Evolutionary conservation across 1,140 invertebrate genomes (phyloP), one percentile per base, ranked within the genome.

Genomic region (Amphibalanus amphitrite): DNA sequence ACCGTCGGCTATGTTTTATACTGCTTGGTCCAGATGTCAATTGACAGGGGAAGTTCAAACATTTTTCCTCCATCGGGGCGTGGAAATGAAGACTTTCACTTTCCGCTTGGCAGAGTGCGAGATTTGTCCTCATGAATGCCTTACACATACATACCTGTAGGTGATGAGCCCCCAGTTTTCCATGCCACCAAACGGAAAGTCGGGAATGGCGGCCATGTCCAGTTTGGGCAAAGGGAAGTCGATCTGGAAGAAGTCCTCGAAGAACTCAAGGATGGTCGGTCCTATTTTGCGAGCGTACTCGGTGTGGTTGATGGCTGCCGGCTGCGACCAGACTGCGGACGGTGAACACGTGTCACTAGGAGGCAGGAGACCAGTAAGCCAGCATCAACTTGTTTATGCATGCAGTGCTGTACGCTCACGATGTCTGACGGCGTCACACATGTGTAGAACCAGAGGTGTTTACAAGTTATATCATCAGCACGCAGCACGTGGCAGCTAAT

Each of bases 141-240:
- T 17, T 38, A 38, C 6, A 6, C 17, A 38, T 28, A 47, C 29
- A 33, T 26, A 91, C 89, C 86, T 89, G 78, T 90, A 89, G 20
- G 89, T 81, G 73, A 90, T 84, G 8, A 91, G 79, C 4, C 90
- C 90, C 89, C 88, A 91, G 72, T 77, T 77, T 71, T 77, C 77
- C 76, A 91, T n/a, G n/a, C n/a, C n/a, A n/a, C n/a, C n/a, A n/a
- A n/a, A n/a, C n/a, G n/a, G n/a, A n/a, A n/a, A n/a, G 76, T 89
- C 89, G 0, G 95, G 93, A 69, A 97, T 80, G 0, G 93, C 94
- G 3, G 95, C 86, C 85, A 95, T 90, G 80, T 97, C 92, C 70
- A 91, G 79, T 78, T 89, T 87, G 0, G 83, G 80, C 20, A 92
- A 77, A 3, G 90, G 89, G 77, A 92, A 87, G 0, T 83, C 79